Base-by-base conservation (phyloP, 1,140 invertebrate species). In the Dendroctonus ponderosae region DNA sequence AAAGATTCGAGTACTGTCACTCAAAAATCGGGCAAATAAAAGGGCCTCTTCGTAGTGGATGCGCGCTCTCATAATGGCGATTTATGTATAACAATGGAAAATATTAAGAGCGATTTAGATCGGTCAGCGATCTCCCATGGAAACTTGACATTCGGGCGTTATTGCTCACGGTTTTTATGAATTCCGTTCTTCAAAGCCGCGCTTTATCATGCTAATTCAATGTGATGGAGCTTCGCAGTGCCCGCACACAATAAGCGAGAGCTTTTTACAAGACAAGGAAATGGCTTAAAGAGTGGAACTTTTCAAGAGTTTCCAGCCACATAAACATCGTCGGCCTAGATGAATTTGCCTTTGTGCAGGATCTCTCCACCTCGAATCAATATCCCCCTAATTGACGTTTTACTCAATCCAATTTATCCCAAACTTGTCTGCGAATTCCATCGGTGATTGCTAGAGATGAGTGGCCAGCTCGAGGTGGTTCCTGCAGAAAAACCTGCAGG, bases 1-100 rank as follows among this genome's bases (percentile, higher is more conserved):
- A 61, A 61, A 61, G 41, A 48, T 38, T 11, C 37, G 26, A 61
- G 58, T 61, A 46, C 58, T 40, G 58, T 61, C 58, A 61, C 58
- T 61, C 48, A 61, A 40, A 26, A 61, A 61, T 44, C 58, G 58
- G 58, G 38, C 58, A 61, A 61, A 61, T 61, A 61, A 61, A 61
- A 62, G 60, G 44, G 49, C 48, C 26, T 62, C 53, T 62, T 62
- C 49, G 60, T 43, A 15, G 44, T 44, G 9, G 56, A 58, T 38
- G 37, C 41, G 56, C 58, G 14, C 40, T 43, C 50, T 53, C 48
- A 62, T 62, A 62, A 62, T 42, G 49, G 50, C 43, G 49, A 52
- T 62, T 62, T 62, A 62, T 52, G 60, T 39, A 42, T 62, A 62
- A 62, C 60, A 62, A 62, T 62, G 50, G 60, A 62, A 62, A 62